These are phyloP conservation scores for Eucriotettix oculatus DNA, from an alignment of 2,888 invertebrate species.

Conservation along the genomic window DNA sequence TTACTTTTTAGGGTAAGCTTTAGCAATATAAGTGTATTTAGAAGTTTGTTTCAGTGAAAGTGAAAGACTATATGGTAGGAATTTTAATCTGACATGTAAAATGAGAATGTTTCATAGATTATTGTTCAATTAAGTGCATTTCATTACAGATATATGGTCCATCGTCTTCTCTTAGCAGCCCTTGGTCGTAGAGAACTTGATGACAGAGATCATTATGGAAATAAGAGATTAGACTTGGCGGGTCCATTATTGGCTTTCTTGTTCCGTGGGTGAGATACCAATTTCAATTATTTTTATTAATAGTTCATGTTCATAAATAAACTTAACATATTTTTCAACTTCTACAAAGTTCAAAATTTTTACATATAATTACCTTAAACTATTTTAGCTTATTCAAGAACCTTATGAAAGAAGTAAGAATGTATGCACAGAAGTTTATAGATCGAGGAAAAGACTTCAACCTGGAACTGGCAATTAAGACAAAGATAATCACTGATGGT, in stretches of 20 bases:
- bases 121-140: not conserved
- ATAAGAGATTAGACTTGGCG: conserved; percentile 93
- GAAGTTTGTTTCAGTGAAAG: too few species aligned
- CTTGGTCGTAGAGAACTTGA: conserved; percentile 92
- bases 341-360: too few species aligned
- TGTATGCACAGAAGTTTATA: conserved; percentile 98
- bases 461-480: conserved; percentile 89
- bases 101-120: not conserved
- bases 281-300: not conserved
- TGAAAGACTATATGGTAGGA: not conserved
- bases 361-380: not conserved
- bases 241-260: conserved; percentile 93
- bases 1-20: conserved; percentile 66
- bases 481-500: conserved; percentile 95
- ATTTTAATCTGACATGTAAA: not conserved
- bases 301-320: not conserved
- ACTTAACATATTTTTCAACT: not conserved
- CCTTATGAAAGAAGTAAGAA: conserved; percentile 88
- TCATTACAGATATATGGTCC: conserved; percentile 78
- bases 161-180: conserved; percentile 82
- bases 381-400: conserved; percentile 66
- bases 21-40: not conserved
- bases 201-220: conserved; percentile 99
- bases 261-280: conserved; percentile 57
- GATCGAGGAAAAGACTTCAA: conserved; percentile 98